These are phyloP conservation scores for Leptopilina boulardi DNA, from an alignment of 1,140 invertebrate species.

Conservation along the genomic window DNA sequence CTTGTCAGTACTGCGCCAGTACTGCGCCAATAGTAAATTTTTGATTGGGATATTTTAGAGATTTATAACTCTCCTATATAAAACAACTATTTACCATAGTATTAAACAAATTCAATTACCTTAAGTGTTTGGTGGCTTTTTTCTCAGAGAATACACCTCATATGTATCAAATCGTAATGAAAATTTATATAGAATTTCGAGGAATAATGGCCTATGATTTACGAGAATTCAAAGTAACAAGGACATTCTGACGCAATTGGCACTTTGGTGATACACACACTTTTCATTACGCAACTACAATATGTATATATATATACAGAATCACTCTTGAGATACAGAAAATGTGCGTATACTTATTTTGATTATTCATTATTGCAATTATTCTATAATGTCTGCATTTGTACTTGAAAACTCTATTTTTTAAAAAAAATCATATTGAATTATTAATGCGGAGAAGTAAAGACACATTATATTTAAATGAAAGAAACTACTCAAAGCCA, in stretches of 20 bases:
- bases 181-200: conserved; percentile 5
- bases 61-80: no score
- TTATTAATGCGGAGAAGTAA: neutral
- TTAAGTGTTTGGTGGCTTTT: no score
- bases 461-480: neutral
- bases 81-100: no score
- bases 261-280: conserved; percentile 38
- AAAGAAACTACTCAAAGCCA: neutral
- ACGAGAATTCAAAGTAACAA: conserved; percentile 47
- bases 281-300: conserved; percentile 42
- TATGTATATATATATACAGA: neutral
- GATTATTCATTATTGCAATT: neutral
- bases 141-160: no score
- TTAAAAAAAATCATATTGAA: neutral
- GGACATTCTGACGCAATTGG: conserved; percentile 48
- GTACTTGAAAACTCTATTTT: neutral
- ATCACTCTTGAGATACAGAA: neutral
- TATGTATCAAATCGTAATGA: neutral
- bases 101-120: no score
- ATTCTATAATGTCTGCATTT: neutral
- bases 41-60: no score
- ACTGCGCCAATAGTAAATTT: no score
- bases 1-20: no score
- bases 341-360: neutral
- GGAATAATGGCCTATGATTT: conserved; percentile 41